These are phyloP conservation scores for Liparis tanakae DNA, from an alignment of 2,797 vertebrate species.

Conservation along the genomic window DNA sequence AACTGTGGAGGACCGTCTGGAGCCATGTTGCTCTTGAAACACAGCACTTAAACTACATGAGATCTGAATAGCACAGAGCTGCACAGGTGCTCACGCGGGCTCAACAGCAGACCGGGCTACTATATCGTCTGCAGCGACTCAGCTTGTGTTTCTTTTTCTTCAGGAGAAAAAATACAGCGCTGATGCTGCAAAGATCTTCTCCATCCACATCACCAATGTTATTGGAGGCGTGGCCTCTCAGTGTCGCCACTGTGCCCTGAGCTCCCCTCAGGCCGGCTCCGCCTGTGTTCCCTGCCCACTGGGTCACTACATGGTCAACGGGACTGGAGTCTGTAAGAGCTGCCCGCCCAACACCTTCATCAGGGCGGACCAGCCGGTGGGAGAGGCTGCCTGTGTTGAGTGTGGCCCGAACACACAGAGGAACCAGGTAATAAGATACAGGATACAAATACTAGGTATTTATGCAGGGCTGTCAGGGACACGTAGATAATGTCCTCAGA, in stretches of 20 bases:
- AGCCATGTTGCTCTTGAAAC: conserved; percentile 15
- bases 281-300: conserved; percentile 90
- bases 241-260: conserved; percentile 89
- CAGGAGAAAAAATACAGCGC: conserved; percentile 88
- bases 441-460: no score
- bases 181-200: conserved; percentile 92
- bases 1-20: conserved; percentile 60
- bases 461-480: background rate
- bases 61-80: background rate
- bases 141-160: conserved; percentile 3
- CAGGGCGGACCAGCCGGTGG: conserved; percentile 82
- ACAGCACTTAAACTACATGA: background rate
- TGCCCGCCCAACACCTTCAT: conserved; percentile 88
- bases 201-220: conserved; percentile 90
- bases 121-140: background rate
- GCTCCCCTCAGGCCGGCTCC: conserved; percentile 65
- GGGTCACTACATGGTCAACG: conserved; percentile 86
- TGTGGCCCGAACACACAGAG: conserved; percentile 91
- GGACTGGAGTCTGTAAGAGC: conserved; percentile 82
- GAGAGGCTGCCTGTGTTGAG: conserved; percentile 82
- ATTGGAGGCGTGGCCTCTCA: conserved; percentile 90
- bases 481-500: background rate
- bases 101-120: background rate
- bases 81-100: no score
- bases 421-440: conserved; percentile 83